Evolutionary conservation across 2,888 invertebrate genomes (phyloP).

Genomic region (Drosophila testacea): DNA sequence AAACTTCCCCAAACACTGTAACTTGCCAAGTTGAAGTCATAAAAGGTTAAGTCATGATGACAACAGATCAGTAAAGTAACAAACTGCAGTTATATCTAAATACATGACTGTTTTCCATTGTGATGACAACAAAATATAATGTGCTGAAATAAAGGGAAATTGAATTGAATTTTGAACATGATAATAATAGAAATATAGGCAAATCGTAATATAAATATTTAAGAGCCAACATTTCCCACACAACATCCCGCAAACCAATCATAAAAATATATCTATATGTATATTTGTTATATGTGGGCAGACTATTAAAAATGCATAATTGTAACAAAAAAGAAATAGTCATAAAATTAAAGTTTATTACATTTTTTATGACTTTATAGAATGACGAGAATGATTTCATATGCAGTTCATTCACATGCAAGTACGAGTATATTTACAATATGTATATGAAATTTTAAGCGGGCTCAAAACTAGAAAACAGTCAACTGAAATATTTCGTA

Average conservation of each 20-base stretch:
- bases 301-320: constrained; percentile 53
- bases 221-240: constrained; percentile 20
- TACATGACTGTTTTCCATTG: background rate
- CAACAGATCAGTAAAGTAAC: constrained; percentile 53
- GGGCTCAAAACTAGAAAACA: constrained; percentile 34
- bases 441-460: constrained; percentile 6
- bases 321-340: constrained; percentile 15
- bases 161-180: constrained; percentile 1
- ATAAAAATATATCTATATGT: constrained; percentile 10
- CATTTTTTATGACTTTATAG: constrained; percentile 49
- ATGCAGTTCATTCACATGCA: constrained; percentile 40
- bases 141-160: background rate
- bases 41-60: constrained; percentile 60
- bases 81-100: constrained; percentile 5
- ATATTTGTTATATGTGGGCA: constrained; percentile 29
- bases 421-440: constrained; percentile 3
- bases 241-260: constrained; percentile 11
- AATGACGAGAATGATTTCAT: constrained; percentile 42
- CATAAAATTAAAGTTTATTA: constrained; percentile 58
- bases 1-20: constrained; percentile 9
- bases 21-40: constrained; percentile 30
- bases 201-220: constrained; percentile 1
- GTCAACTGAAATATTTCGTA: constrained; percentile 59
- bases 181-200: background rate
- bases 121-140: constrained; percentile 23